Conservation (phyloP, 2,113 vertebrate genomes). For the Haemorhous mexicanus region DNA sequence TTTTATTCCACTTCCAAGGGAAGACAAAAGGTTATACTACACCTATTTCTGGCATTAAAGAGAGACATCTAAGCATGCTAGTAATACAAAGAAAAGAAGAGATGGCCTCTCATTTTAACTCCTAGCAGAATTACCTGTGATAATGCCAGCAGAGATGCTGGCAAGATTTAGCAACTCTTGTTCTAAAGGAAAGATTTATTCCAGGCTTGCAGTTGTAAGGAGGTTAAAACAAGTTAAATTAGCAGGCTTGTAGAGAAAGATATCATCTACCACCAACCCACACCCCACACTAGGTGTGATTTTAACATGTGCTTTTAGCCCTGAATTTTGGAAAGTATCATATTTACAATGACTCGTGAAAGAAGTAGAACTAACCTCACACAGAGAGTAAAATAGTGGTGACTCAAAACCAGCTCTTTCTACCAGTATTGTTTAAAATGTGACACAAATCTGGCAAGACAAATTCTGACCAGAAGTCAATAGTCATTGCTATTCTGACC, state of each 20-base stretch:
- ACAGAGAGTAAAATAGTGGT: slow-evolving; percentile 5
- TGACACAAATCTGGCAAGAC: background rate
- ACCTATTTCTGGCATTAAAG: background rate
- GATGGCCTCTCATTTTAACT: background rate
- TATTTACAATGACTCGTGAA: background rate
- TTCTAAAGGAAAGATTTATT: slow-evolving; percentile 2
- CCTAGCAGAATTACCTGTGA: background rate
- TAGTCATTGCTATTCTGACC: background rate
- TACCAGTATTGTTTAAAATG: background rate
- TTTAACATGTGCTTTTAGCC: slow-evolving; percentile 4
- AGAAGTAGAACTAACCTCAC: slow-evolving; percentile 6
- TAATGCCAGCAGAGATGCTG: background rate
- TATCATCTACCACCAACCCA: background rate
- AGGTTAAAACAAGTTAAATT: background rate
- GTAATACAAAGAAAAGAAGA: background rate
- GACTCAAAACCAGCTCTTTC: background rate
- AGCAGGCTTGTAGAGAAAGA: background rate
- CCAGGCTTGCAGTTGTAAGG: background rate
- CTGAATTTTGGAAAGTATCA: background rate
- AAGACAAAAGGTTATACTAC: background rate
- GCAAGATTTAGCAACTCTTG: background rate
- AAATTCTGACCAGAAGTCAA: background rate
- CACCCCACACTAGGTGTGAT: background rate
- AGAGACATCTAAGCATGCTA: background rate
- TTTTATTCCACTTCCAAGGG: background rate